Conservation (phyloP, 2,113 vertebrate species). For the Neodon shergylaensis region DNA sequence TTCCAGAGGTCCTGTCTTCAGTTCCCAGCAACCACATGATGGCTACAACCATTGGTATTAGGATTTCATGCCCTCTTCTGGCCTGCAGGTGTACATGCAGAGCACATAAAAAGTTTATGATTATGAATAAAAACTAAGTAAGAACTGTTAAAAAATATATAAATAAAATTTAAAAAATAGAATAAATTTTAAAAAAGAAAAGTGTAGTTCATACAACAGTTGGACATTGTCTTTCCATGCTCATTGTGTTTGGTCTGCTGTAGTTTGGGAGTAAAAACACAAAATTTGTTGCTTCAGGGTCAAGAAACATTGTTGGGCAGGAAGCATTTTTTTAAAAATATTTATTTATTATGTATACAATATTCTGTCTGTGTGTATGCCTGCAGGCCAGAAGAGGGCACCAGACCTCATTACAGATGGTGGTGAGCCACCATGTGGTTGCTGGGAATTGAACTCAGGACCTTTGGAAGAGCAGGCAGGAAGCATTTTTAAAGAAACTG, state of each 20-base stretch:
- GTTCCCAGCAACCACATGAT: background rate
- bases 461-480: too few species aligned
- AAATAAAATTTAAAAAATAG: too few species aligned
- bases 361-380: too few species aligned
- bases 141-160: too few species aligned
- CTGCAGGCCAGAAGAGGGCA: too few species aligned
- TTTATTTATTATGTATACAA: too few species aligned
- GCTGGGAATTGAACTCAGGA: too few species aligned
- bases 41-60: background rate
- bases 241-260: background rate
- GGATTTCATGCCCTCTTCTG: background rate
- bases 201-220: too few species aligned
- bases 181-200: background rate
- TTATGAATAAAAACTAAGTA: too few species aligned
- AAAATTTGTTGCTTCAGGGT: background rate
- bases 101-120: background rate
- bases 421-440: too few species aligned
- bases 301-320: background rate
- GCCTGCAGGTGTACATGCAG: background rate
- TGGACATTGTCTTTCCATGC: background rate
- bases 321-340: too few species aligned
- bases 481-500: background rate
- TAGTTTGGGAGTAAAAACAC: background rate
- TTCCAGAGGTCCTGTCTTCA: background rate
- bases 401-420: too few species aligned